Evolutionary conservation across 2,888 invertebrate species (phyloP), one percentile per base, ranked within the genome.

Genomic region (Drosophila pegasa): DNA sequence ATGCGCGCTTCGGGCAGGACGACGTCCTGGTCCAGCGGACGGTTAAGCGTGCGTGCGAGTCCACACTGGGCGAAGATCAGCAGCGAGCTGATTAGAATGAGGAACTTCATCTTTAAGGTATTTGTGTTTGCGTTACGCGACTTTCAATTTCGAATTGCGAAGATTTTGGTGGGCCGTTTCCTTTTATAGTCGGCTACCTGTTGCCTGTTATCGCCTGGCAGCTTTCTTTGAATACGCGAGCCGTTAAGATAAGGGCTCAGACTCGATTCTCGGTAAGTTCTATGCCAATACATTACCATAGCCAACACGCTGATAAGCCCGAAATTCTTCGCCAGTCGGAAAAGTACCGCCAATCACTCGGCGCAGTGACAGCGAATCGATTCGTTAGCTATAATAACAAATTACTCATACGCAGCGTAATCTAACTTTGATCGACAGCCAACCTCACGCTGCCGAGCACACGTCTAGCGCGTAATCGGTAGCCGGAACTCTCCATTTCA

Each of bases 231-330:
- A 79, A 69, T 67, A 54, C 37, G 63, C 38, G 40, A 41, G 18
- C 16, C 48, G 59, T 38, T 25, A 6, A 48, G 82, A 84, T 84
- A 82, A 83, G 67, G 20, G 25, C 25, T 37, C 22, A 55, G 54
- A 41, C 56, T 18, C 45, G 25, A 60, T 63, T 78, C 72, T 68
- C 45, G 70, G 77, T 77, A 74, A 85, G 76, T 78, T 84, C 72
- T 41, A n/a, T n/a, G 78, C 61, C 73, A 73, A 38, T 70, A 71
- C 78, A 85, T 80, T 83, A 68, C 83, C 71, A 80, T 83, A 80
- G 71, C 74, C 76, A 74, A 67, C 33, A 76, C 45, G 59, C 55
- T 66, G 82, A 85, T 83, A 76, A 68, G 27, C 22, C 10, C 20
- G 14, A 18, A 31, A 58, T 41, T 60, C 68, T 65, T 33, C 20